These are phyloP conservation scores for Otocyon megalotis DNA, from an alignment of 2,113 vertebrate species.

Conservation along the genomic window DNA sequence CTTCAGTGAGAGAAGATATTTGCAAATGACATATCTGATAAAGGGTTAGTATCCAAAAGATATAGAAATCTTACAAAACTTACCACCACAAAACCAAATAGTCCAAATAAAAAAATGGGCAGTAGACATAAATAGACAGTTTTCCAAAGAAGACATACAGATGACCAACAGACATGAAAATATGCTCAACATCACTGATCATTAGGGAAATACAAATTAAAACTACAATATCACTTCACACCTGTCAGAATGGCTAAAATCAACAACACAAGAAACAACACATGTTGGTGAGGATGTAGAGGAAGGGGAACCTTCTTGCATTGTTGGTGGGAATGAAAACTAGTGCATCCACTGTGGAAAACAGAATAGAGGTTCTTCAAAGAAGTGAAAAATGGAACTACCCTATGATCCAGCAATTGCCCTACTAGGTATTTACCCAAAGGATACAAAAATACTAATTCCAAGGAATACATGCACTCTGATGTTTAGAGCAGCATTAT, in stretches of 20 bases:
- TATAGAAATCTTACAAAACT: background rate
- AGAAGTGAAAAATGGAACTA: background rate
- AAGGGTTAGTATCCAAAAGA: too few species aligned
- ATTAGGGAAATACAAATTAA: background rate
- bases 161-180: background rate
- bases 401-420: background rate
- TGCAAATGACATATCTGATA: too few species aligned
- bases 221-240: too few species aligned
- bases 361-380: background rate
- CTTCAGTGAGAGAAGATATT: too few species aligned
- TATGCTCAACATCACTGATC: background rate
- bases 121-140: background rate
- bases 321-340: background rate
- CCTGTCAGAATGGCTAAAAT: background rate
- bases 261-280: background rate
- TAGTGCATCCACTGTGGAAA: background rate
- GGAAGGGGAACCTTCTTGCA: background rate
- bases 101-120: background rate
- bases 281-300: background rate
- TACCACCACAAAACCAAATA: background rate
- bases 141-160: background rate
- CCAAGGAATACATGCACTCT: background rate
- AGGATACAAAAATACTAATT: background rate
- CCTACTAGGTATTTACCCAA: background rate
- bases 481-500: background rate